Evolutionary conservation across 2,888 invertebrate species (phyloP).

Genomic region (Sphecodes monilicornis): DNA sequence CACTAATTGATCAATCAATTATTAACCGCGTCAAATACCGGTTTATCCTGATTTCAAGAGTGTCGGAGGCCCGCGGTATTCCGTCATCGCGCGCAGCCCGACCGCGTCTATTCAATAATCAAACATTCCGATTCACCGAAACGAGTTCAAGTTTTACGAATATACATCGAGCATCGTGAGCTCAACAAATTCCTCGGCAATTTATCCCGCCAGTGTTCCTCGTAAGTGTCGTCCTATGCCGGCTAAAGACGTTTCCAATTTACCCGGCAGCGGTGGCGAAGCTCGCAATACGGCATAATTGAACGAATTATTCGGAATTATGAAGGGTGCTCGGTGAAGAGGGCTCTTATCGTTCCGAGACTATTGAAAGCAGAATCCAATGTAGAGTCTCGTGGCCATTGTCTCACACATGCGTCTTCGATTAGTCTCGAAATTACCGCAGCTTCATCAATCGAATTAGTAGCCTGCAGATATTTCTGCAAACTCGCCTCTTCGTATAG

Average conservation of each 20-base stretch:
- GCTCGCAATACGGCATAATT: slow-evolving; percentile 38
- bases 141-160: slow-evolving; percentile 40
- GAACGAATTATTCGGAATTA: slow-evolving; percentile 52
- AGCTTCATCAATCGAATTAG: background rate
- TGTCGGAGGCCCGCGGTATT: background rate
- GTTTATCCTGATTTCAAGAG: slow-evolving; percentile 9
- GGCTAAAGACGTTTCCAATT: slow-evolving; percentile 45
- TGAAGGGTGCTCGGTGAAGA: slow-evolving; percentile 20
- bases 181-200: slow-evolving; percentile 49
- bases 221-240: slow-evolving; percentile 26
- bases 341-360: background rate
- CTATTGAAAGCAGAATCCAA: background rate
- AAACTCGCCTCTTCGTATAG: too few species aligned
- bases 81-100: background rate
- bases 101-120: slow-evolving; percentile 5
- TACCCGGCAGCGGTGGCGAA: slow-evolving; percentile 6
- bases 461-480: too few species aligned
- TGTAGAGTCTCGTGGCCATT: background rate
- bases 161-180: slow-evolving; percentile 28
- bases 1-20: slow-evolving; percentile 17
- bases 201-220: slow-evolving; percentile 38
- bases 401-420: background rate
- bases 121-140: slow-evolving; percentile 30
- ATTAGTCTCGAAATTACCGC: background rate
- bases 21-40: slow-evolving; percentile 18